These are phyloP conservation scores for Daktulosphaira vitifoliae DNA, from an alignment of 1,140 invertebrate species.

Conservation along the genomic window DNA sequence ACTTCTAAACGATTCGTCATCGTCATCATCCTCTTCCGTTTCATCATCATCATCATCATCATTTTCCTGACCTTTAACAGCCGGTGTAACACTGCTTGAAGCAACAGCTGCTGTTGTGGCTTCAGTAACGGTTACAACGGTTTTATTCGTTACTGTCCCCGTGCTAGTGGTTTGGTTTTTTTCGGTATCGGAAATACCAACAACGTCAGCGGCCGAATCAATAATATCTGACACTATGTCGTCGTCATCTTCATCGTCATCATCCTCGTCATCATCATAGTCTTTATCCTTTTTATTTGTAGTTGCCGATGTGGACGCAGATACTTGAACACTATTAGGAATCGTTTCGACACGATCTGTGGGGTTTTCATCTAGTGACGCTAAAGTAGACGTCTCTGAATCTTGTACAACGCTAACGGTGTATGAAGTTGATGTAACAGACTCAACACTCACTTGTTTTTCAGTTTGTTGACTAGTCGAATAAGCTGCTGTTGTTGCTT, in stretches of 20 bases:
- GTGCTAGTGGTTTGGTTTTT: slow-evolving; percentile 34
- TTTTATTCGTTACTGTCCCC: neutral
- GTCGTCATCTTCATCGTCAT: slow-evolving; percentile 38
- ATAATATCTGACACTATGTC: slow-evolving; percentile 38
- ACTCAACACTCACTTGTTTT: slow-evolving; percentile 18
- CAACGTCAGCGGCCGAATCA: slow-evolving; percentile 37
- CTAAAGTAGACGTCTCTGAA: neutral
- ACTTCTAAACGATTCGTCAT: slow-evolving; percentile 9
- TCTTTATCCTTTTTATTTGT: slow-evolving; percentile 31
- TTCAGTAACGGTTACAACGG: neutral
- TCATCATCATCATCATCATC: slow-evolving; percentile 30
- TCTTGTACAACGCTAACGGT: slow-evolving; percentile 36
- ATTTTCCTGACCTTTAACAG: slow-evolving; percentile 11
- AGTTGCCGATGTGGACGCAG: slow-evolving; percentile 27
- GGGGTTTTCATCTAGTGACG: slow-evolving; percentile 34
- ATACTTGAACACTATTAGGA: slow-evolving; percentile 29
- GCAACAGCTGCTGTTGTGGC: neutral
- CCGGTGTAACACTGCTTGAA: neutral
- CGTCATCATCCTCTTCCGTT: slow-evolving; percentile 23
- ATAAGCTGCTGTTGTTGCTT: neutral
- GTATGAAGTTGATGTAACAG: slow-evolving; percentile 37
- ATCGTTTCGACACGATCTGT: slow-evolving; percentile 36
- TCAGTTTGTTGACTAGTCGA: slow-evolving; percentile 2
- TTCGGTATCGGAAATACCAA: slow-evolving; percentile 35
- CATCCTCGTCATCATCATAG: slow-evolving; percentile 36